These are phyloP conservation scores for Pachyramphus minor DNA, from an alignment of 2,113 vertebrate genomes.

Conservation along the genomic window DNA sequence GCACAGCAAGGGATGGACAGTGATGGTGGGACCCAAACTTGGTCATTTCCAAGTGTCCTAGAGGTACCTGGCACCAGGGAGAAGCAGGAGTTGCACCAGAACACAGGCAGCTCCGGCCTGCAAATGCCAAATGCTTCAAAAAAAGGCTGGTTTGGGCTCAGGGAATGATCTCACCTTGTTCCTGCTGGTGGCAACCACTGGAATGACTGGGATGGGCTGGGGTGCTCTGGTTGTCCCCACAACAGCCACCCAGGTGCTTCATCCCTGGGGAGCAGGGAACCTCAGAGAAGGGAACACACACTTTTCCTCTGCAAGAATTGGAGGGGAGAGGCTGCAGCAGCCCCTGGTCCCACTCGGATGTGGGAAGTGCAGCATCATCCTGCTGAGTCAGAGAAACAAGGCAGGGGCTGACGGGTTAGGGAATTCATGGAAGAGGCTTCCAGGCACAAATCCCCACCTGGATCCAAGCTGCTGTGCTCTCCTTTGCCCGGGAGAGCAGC, in stretches of 20 bases:
- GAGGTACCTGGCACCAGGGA: neutral
- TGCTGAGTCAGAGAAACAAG: neutral
- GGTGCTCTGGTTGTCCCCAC: neutral
- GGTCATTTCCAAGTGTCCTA: neutral
- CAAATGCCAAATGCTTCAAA: neutral
- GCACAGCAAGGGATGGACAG: neutral
- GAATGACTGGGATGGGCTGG: neutral
- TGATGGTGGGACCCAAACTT: neutral
- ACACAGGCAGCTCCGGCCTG: fast-evolving
- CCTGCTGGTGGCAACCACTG: neutral
- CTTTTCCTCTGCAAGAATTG: fast-evolving
- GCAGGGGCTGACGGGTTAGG: neutral
- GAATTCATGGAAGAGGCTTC: neutral
- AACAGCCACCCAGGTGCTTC: neutral
- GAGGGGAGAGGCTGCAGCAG: fast-evolving
- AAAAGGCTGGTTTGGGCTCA: neutral
- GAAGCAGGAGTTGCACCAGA: neutral
- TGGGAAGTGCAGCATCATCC: neutral
- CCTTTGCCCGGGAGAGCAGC: neutral
- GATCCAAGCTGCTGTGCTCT: neutral
- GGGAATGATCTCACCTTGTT: neutral
- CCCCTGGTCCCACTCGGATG: neutral
- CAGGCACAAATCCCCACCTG: neutral
- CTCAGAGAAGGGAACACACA: neutral
- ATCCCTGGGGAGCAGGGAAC: neutral